phyloP scores from a whole-genome alignment of 2,888 invertebrate genomes.

The Ecdyonurus torrentis region DNA sequence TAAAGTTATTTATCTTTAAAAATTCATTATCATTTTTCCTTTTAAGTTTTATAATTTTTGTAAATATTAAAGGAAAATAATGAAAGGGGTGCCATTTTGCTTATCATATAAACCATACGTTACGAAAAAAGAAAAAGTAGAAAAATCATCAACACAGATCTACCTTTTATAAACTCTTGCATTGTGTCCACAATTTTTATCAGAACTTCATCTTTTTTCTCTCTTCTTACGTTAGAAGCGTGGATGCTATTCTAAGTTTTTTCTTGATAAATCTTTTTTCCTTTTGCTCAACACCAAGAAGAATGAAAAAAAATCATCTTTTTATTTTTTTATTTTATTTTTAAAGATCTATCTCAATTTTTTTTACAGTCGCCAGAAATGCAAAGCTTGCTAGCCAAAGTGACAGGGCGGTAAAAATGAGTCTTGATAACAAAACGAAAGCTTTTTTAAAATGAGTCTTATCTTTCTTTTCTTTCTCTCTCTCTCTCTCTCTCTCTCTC shows the following conservation, averaged over 20 bases:
- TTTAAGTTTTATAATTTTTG: too few relatives aligned
- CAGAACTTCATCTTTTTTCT: slow-evolving; percentile 2
- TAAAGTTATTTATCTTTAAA: too few relatives aligned
- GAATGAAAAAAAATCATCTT: background rate
- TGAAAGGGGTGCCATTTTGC: too few relatives aligned
- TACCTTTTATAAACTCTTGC: background rate
- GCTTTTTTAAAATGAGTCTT: background rate
- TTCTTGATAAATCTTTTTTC: background rate
- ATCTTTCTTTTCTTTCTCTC: background rate
- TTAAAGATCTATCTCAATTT: background rate
- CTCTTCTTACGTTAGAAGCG: background rate
- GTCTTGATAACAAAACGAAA: background rate
- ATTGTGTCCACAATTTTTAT: slow-evolving; percentile 4
- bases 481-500: background rate
- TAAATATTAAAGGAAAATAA: too few relatives aligned
- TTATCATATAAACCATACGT: background rate
- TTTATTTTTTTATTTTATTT: background rate
- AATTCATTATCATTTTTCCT: too few relatives aligned
- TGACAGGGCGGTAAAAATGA: background rate
- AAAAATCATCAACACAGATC: background rate
- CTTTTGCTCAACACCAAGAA: background rate
- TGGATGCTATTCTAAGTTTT: background rate
- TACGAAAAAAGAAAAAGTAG: too few relatives aligned
- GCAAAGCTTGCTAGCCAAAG: background rate
- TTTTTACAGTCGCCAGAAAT: background rate